Conservation (phyloP, 2,113 vertebrate species). For the Anguilla rostrata region DNA sequence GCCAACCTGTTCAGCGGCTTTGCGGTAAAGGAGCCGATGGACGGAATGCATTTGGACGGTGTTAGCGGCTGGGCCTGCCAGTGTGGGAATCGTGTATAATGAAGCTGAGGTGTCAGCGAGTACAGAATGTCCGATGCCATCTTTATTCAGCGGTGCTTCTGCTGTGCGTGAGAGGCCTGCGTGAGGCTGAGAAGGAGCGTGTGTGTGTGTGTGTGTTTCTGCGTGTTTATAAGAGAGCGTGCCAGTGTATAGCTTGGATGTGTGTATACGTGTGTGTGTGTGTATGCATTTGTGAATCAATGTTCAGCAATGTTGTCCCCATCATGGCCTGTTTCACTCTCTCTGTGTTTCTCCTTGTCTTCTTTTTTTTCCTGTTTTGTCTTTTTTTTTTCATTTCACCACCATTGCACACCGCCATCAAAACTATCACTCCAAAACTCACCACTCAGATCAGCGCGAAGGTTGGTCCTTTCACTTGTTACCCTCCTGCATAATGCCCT, state of each 20-base stretch:
- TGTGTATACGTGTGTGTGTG: neutral
- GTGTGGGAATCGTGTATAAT: constrained; percentile 33
- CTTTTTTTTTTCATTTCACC: constrained; percentile 83
- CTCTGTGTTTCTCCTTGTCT: constrained; percentile 95
- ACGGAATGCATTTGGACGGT: constrained; percentile 42
- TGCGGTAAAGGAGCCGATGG: constrained; percentile 33
- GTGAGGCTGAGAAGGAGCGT: neutral
- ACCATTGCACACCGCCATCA: constrained; percentile 90
- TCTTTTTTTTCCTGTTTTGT: constrained; percentile 81
- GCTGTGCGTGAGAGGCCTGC: neutral
- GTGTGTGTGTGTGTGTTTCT: neutral
- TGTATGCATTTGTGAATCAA: constrained; percentile 7
- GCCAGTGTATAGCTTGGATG: neutral
- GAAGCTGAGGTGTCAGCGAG: constrained; percentile 38
- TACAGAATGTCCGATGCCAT: constrained; percentile 8
- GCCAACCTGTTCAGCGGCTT: constrained; percentile 20
- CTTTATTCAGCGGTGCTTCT: constrained; percentile 27
- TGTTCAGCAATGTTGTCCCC: constrained; percentile 31
- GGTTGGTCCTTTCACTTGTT: constrained; percentile 97
- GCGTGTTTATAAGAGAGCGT: neutral
- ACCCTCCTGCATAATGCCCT: constrained; percentile 72
- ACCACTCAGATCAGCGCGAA: constrained; percentile 99
- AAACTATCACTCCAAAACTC: constrained; percentile 85
- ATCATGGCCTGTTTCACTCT: constrained; percentile 95
- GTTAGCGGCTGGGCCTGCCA: constrained; percentile 15